These are phyloP conservation scores for Lingula anatina DNA, from an alignment of 2,888 invertebrate species.

Conservation along the genomic window DNA sequence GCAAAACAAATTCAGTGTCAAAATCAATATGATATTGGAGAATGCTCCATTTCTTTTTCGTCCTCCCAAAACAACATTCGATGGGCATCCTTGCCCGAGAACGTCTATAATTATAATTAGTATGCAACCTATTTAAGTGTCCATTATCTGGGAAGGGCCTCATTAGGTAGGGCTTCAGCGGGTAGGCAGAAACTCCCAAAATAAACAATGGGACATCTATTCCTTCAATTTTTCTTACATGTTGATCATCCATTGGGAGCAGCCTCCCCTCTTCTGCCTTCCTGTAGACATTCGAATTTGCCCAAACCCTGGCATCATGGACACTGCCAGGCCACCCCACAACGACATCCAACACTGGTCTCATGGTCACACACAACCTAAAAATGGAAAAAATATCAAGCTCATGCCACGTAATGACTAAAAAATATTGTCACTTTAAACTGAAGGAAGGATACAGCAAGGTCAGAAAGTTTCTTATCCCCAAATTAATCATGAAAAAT, in stretches of 20 bases:
- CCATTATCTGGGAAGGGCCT: slow-evolving; percentile 2
- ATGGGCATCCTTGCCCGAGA: slow-evolving; percentile 4
- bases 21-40: slow-evolving; percentile 2
- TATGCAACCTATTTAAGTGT: not conserved
- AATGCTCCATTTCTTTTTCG: slow-evolving; percentile 5
- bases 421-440: too few species aligned
- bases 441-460: too few species aligned
- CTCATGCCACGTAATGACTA: too few species aligned
- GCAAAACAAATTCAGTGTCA: slow-evolving; percentile 1
- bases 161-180: slow-evolving; percentile 5
- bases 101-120: slow-evolving; percentile 6
- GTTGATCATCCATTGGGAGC: too few species aligned
- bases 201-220: slow-evolving; percentile 1
- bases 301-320: slow-evolving; percentile 7
- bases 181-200: slow-evolving; percentile 9
- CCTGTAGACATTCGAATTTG: slow-evolving; percentile 4
- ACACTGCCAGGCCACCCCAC: slow-evolving; percentile 6
- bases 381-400: too few species aligned
- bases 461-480: too few species aligned
- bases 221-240: too few species aligned
- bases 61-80: slow-evolving; percentile 5
- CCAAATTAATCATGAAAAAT: too few species aligned
- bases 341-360: slow-evolving; percentile 2
- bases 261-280: slow-evolving; percentile 2
- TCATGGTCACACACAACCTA: slow-evolving; percentile 2